A percentile compares a stretch with the other conserved stretches of the same genome.
Conservation (phyloP, 2,797 vertebrate genomes). For the Miichthys miiuy region DNA sequence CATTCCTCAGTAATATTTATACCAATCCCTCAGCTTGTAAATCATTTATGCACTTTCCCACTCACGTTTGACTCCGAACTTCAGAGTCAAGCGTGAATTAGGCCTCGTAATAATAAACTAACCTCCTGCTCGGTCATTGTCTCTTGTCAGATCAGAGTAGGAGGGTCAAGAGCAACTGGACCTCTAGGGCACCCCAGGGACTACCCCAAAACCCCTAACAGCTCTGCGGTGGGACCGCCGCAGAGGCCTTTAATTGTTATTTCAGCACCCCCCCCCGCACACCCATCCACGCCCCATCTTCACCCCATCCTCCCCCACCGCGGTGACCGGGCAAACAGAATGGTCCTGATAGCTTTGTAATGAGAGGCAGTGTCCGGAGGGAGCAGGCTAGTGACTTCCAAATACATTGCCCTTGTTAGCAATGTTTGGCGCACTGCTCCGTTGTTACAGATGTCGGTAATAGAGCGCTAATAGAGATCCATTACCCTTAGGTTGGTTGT, state of each 20-base stretch:
- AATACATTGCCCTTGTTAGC: conserved; percentile 88
- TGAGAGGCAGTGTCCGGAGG: conserved; percentile 80
- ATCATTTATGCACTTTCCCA: conserved; percentile 76
- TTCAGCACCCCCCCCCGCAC: conserved; percentile 58
- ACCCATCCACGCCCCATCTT: conserved; percentile 30
- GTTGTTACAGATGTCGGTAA: conserved; percentile 86
- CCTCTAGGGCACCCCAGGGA: conserved; percentile 74
- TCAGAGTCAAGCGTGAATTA: conserved; percentile 71
- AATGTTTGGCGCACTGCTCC: conserved; percentile 78
- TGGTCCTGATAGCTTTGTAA: conserved; percentile 82
- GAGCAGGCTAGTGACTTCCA: conserved; percentile 83
- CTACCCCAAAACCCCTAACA: conserved; percentile 50
- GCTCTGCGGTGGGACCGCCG: conserved; percentile 56
- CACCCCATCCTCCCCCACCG: conserved; percentile 41
- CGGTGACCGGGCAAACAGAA: conserved; percentile 79
- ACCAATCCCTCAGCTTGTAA: conserved; percentile 72
- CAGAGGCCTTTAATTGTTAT: conserved; percentile 83
- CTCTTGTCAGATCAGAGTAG: conserved; percentile 69
- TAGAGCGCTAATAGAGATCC: conserved; percentile 86
- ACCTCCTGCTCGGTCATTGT: conserved; percentile 69
- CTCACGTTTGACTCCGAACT: conserved; percentile 71
- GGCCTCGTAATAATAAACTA: conserved; percentile 74
- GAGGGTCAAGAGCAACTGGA: conserved; percentile 77
- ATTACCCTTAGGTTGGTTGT: conserved; percentile 80
- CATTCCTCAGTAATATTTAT: conserved; percentile 76